A percentile compares a stretch with the other conserved stretches of the same genome.
Evolutionary conservation across 2,888 invertebrate species (phyloP).

Genomic region (Margaritifera margaritifera): DNA sequence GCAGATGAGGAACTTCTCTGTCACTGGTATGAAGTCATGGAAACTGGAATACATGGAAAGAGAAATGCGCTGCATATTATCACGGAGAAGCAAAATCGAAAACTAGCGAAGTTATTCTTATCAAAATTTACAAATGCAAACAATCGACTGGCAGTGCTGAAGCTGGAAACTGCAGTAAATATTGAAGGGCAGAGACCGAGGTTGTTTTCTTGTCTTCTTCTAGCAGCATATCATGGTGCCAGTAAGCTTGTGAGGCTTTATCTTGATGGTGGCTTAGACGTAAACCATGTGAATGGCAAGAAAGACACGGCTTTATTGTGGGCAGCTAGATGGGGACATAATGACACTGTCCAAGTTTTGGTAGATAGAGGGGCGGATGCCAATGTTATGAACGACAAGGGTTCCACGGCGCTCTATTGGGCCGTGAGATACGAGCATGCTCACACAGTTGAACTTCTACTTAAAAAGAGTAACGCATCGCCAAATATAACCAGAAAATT

Average conservation of each 20-base stretch:
- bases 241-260: conserved; percentile 49
- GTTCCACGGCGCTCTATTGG: conserved; percentile 69
- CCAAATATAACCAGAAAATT: conserved; percentile 60
- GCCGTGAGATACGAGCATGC: conserved; percentile 64
- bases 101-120: conserved; percentile 34
- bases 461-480: conserved; percentile 54
- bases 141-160: conserved; percentile 11
- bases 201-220: conserved; percentile 52
- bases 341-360: conserved; percentile 37
- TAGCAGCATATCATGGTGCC: conserved; percentile 51
- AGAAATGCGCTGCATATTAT: conserved; percentile 58
- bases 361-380: conserved; percentile 47
- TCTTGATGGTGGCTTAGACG: conserved; percentile 44
- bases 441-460: conserved; percentile 52
- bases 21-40: conserved; percentile 29
- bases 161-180: conserved; percentile 49
- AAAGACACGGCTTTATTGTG: conserved; percentile 67
- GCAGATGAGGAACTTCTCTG: conserved; percentile 22
- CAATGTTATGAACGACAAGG: conserved; percentile 64
- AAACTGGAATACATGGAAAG: conserved; percentile 30
- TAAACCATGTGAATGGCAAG: conserved; percentile 57
- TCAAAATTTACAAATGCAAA: conserved; percentile 7
- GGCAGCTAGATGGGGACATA: conserved; percentile 65
- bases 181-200: conserved; percentile 65
- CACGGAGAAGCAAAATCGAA: conserved; percentile 47